Base-by-base conservation (phyloP, 2,113 vertebrate genomes). In the Coreoperca whiteheadi region DNA sequence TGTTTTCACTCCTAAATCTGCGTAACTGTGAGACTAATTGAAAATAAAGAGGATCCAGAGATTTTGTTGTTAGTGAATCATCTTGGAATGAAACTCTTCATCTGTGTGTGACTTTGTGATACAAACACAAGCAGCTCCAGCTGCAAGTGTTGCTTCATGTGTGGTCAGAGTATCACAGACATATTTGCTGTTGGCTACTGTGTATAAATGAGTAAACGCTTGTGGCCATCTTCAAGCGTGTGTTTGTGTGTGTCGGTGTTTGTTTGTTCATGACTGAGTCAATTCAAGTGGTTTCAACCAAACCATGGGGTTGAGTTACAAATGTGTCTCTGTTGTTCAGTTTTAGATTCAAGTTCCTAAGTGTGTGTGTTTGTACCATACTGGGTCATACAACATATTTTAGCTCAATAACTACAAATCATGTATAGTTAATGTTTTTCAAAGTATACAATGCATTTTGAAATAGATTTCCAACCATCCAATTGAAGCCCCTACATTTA, bases 141-240 rank as follows among this genome's bases (percentile, higher is more conserved):
- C 70, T 46, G 8, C 69, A 60, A n/a, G 69, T 56, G 78, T 81
- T 66, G 50, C 83, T 85, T 39, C 72, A 20, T 77, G 78, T 86
- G 83, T 72, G 78, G 60, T 64, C 77, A 70, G n/a, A 76, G 28
- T 48, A 71, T 86, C 61, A 69, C 77, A 39, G 48, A 18, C 57
- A 63, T 79, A 74, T 84, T 74, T 84, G 54, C n/a, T 41, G 75
- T 34, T 12, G 76, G 63, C 64, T 64, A n/a, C 59, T 32, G 39
- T 63, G 54, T 51, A 78, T 56, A 48, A 69, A 86, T 25, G 41
- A 41, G 56, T 74, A 74, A 78, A 74, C 10, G 32, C 41, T 46
- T 65, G 77, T 7, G 65, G 77, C 28, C 63, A 46, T 69, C 41
- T 67, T 43, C 50, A 48, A 65, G 54, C 37, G 50, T 61, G 51